Evolutionary conservation across 2,888 invertebrate species (phyloP).

Genomic region (Vesta saturnalis): DNA sequence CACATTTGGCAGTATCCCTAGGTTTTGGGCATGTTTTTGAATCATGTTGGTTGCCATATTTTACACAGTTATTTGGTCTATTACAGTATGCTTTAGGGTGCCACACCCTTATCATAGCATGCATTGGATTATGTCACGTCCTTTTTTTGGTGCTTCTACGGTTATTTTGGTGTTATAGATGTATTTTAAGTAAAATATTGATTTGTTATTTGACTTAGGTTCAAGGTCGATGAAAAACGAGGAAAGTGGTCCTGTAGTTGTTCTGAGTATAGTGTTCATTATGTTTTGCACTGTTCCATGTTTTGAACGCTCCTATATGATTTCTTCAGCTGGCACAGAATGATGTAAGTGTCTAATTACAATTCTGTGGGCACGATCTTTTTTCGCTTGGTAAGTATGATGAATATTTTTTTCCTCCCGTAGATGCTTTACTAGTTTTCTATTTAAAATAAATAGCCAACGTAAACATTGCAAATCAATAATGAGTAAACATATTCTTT

Average conservation of each 20-base stretch:
- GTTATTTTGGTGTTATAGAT: constrained; percentile 28
- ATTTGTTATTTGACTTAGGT: not conserved
- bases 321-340: not conserved
- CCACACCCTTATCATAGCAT: too few relatives aligned
- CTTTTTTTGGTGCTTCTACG: constrained; percentile 32
- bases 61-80: constrained; percentile 39
- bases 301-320: not conserved
- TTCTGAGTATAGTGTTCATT: not conserved
- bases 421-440: not conserved
- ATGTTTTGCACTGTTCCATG: not conserved
- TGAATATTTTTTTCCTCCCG: not conserved
- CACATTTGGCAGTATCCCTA: constrained; percentile 28
- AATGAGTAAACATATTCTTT: too few relatives aligned
- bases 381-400: not conserved
- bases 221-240: not conserved
- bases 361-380: not conserved
- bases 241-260: not conserved
- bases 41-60: constrained; percentile 29
- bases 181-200: not conserved
- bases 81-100: too few relatives aligned
- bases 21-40: not conserved
- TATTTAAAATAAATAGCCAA: too few relatives aligned
- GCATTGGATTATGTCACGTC: constrained; percentile 36
- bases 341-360: not conserved
- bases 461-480: too few relatives aligned